Base-by-base conservation (phyloP, 23 tunicate genomes). In the Ascidia mentula region DNA sequence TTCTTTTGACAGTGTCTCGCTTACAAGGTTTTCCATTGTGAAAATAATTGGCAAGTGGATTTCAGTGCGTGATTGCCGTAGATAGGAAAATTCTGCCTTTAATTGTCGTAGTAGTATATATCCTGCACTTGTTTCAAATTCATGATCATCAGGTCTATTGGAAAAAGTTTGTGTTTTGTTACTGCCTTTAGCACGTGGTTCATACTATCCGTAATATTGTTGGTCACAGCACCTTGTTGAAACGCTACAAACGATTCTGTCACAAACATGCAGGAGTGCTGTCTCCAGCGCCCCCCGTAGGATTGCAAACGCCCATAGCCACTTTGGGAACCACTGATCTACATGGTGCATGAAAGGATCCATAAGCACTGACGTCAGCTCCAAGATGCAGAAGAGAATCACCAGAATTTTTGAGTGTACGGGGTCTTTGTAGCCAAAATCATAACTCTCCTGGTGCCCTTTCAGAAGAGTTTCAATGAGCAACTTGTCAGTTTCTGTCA, bases 381-480 rank as follows among this genome's bases (percentile, higher is more conserved):
- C n/a, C n/a, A n/a, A n/a, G n/a, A n/a, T n/a, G n/a, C n/a, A n/a
- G n/a, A n/a, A n/a, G n/a, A n/a, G n/a, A n/a, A n/a, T n/a, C n/a
- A n/a, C n/a, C n/a, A n/a, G n/a, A n/a, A n/a, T n/a, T n/a, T n/a
- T n/a, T n/a, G n/a, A n/a, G n/a, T n/a, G n/a, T n/a, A n/a, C n/a
- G n/a, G n/a, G n/a, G n/a, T 81, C 97, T 38, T 77, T 75, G 74
- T 91, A 91, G 22, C 75, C 83, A 81, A 91, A 91, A 72, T 91
- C 97, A 78, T 91, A 91, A 37, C 97, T 91, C 7, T 74, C 73
- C 34, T 78, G 60, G 37, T 91, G 97, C 36, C 90, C 70, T 72
- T 82, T 84, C 37, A 91, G 81, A 59, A 91, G 31, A 36, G 74
- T 86, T 82, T 91, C 85, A 0, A 91, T 79, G 22, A 91, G 36